phyloP scores from a whole-genome alignment of 2,888 invertebrate genomes.

The Buathra laborator region DNA sequence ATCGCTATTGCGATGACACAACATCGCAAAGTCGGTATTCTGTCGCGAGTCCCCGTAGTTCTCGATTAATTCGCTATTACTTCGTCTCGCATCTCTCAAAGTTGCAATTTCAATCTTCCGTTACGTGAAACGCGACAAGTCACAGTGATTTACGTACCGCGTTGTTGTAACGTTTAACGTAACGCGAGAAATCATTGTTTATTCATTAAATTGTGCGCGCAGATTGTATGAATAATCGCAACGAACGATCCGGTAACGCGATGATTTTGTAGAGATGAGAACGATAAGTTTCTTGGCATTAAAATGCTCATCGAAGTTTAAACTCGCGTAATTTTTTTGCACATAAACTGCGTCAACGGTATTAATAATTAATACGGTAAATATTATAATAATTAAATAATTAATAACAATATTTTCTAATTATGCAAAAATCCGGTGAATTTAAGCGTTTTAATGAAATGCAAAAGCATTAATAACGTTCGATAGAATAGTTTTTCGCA shows the following conservation, averaged over 20 bases:
- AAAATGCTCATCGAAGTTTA: neutral
- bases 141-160: constrained; percentile 55
- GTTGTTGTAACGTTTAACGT: constrained; percentile 28
- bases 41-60: neutral
- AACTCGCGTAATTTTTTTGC: neutral
- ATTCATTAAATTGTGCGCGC: constrained; percentile 48
- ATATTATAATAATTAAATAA: too few species aligned
- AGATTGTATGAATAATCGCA: constrained; percentile 46
- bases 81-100: constrained; percentile 19
- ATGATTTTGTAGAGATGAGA: constrained; percentile 22
- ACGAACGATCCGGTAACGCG: constrained; percentile 8
- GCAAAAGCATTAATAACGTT: neutral
- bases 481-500: neutral
- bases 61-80: neutral
- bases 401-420: neutral
- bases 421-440: neutral
- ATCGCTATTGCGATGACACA: neutral
- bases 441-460: neutral
- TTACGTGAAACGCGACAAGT: constrained; percentile 59
- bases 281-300: constrained; percentile 22
- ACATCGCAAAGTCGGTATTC: neutral
- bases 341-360: neutral
- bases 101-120: constrained; percentile 45
- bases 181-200: constrained; percentile 40
- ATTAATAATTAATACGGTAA: too few species aligned